These are phyloP conservation scores for Luperina nickerlii DNA, from an alignment of 2,888 invertebrate species.

Conservation along the genomic window DNA sequence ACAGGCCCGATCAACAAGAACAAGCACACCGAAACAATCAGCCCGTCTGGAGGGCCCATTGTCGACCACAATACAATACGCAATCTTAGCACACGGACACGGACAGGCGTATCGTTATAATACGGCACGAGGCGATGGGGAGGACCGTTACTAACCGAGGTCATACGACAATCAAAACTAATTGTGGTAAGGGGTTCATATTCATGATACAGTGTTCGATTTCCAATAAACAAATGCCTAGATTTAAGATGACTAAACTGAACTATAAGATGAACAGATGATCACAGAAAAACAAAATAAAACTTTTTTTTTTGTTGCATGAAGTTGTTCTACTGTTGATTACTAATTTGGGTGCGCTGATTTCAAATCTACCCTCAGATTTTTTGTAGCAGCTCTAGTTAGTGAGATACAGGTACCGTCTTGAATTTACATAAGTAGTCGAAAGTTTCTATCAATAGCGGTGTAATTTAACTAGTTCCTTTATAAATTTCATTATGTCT, in stretches of 20 bases:
- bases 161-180: slow-evolving; percentile 40
- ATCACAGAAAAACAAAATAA: too few species aligned
- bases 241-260: slow-evolving; percentile 12
- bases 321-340: too few species aligned
- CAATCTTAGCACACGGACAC: slow-evolving; percentile 27
- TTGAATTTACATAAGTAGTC: too few species aligned
- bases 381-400: too few species aligned
- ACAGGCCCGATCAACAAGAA: slow-evolving; percentile 23
- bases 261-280: slow-evolving; percentile 2
- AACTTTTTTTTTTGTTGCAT: too few species aligned
- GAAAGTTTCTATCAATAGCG: too few species aligned
- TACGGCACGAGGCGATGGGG: slow-evolving; percentile 21
- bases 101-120: slow-evolving; percentile 1
- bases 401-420: too few species aligned
- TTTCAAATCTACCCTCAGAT: too few species aligned
- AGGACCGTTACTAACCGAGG: slow-evolving; percentile 38
- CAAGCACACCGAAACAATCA: slow-evolving; percentile 40
- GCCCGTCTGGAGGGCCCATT: slow-evolving; percentile 48
- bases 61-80: slow-evolving; percentile 43
- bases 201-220: slow-evolving; percentile 36
- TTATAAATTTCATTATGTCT: too few species aligned
- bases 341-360: too few species aligned
- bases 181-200: slow-evolving; percentile 40
- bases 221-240: slow-evolving; percentile 16
- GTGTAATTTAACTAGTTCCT: too few species aligned